Evolutionary conservation across 2,888 invertebrate genomes (phyloP).

Genomic region (Periphyllus acericola): DNA sequence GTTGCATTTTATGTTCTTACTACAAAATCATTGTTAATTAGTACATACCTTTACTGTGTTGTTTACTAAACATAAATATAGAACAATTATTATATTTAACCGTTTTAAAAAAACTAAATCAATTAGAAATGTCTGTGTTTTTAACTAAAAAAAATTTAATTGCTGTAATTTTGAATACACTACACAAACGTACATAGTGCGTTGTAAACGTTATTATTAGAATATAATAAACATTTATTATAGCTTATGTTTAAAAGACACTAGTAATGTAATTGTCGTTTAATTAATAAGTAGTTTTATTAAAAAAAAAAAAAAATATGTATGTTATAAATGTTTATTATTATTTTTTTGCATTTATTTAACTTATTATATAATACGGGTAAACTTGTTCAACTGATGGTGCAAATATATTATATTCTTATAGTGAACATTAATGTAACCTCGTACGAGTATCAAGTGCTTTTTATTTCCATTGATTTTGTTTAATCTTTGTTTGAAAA

Average conservation of each 20-base stretch:
- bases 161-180: constrained; percentile 4
- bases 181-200: neutral
- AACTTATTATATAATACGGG: constrained; percentile 44
- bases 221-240: constrained; percentile 30
- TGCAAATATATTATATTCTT: constrained; percentile 52
- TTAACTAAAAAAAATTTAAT: constrained; percentile 7
- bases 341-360: constrained; percentile 40
- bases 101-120: constrained; percentile 5
- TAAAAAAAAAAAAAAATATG: constrained; percentile 21
- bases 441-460: constrained; percentile 48
- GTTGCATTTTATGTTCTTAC: constrained; percentile 45
- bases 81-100: constrained; percentile 35
- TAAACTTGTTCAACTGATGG: constrained; percentile 60
- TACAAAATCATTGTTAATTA: constrained; percentile 31
- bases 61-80: constrained; percentile 18
- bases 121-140: constrained; percentile 16
- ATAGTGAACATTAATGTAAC: constrained; percentile 53
- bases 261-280: constrained; percentile 40
- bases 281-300: constrained; percentile 37
- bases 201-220: constrained; percentile 39
- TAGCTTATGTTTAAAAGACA: constrained; percentile 50
- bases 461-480: constrained; percentile 51
- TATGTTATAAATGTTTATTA: constrained; percentile 25
- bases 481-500: constrained; percentile 29
- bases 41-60: constrained; percentile 25